A percentile compares a stretch with the other conserved stretches of the same genome.
Evolutionary conservation across 2,113 vertebrate genomes (phyloP).

Genomic region (Cercocebus atys): DNA sequence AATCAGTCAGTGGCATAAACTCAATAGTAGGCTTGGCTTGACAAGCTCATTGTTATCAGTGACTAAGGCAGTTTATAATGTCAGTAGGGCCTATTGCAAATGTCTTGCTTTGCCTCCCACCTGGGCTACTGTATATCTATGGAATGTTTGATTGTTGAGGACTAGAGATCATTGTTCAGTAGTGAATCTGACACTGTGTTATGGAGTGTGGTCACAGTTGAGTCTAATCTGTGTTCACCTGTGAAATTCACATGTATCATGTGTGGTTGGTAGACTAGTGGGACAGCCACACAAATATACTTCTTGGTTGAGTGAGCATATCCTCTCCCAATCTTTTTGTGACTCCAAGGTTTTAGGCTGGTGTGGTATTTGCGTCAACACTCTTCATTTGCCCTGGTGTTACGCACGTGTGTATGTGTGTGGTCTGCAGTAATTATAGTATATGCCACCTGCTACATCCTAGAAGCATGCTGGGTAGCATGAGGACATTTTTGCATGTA

Average conservation of each 20-base stretch:
- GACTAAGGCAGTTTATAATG: background rate
- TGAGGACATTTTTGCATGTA: constrained; percentile 2
- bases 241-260: background rate
- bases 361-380: background rate
- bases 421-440: background rate
- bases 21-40: constrained; percentile 24
- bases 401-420: background rate
- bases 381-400: background rate
- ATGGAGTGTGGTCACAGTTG: background rate
- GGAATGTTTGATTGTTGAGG: background rate
- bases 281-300: background rate
- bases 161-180: background rate
- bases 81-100: background rate
- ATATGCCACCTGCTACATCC: background rate
- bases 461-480: background rate
- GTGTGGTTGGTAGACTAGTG: background rate
- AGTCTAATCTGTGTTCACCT: background rate
- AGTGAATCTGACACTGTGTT: background rate
- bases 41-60: background rate
- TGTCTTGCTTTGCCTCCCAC: background rate
- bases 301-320: background rate
- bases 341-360: background rate
- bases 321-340: background rate
- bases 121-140: background rate
- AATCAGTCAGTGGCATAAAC: constrained; percentile 57